phyloP scores from a whole-genome alignment of 2,888 invertebrate species.

The Rhogogaster chlorosoma region DNA sequence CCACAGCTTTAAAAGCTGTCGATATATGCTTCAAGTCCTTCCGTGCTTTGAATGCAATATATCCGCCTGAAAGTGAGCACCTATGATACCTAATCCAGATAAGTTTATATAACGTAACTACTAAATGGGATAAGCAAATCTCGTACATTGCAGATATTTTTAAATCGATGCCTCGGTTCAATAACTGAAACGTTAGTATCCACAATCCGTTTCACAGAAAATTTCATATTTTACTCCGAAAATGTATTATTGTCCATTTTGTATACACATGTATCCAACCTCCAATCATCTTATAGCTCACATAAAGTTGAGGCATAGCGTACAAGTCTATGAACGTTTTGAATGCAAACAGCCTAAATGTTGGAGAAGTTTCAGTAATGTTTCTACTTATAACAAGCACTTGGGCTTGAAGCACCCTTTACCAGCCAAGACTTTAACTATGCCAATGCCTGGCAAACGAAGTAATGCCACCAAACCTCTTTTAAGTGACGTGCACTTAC shows the following conservation, averaged over 20 bases:
- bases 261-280: neutral
- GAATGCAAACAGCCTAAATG: conserved; percentile 9
- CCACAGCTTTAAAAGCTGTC: conserved; percentile 12
- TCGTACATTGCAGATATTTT: neutral
- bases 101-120: conserved; percentile 1
- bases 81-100: conserved; percentile 29
- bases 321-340: neutral
- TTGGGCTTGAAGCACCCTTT: neutral
- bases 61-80: conserved; percentile 35
- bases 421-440: neutral
- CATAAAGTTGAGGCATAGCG: neutral
- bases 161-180: neutral
- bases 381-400: conserved; percentile 5
- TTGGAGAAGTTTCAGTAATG: conserved; percentile 8
- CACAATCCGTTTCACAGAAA: too few relatives aligned
- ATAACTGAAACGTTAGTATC: neutral
- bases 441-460: neutral
- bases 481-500: too few relatives aligned
- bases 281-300: conserved; percentile 7
- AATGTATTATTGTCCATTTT: conserved; percentile 29
- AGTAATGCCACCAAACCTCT: neutral
- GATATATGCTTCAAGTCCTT: conserved; percentile 34
- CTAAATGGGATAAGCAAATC: conserved; percentile 32
- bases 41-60: conserved; percentile 6
- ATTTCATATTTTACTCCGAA: neutral